phyloP scores from a whole-genome alignment of 2,888 invertebrate genomes.

The Epistrophella euchroma region DNA sequence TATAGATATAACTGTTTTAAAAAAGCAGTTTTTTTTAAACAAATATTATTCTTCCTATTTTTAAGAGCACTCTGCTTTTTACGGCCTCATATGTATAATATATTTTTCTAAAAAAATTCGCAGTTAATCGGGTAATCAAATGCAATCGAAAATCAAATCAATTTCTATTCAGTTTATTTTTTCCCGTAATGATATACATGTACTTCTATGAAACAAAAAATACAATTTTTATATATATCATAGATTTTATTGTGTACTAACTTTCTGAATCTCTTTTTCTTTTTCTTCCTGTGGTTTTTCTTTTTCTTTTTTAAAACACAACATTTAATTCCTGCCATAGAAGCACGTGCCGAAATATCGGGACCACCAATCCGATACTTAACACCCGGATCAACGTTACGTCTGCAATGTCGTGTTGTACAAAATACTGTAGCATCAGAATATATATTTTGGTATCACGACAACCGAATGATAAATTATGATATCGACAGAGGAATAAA shows the following conservation, averaged over 20 bases:
- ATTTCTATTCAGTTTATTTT: too few relatives aligned
- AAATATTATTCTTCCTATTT: too few relatives aligned
- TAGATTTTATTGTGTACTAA: slow-evolving; percentile 37
- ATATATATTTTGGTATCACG: slow-evolving; percentile 95
- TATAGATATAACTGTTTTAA: too few relatives aligned
- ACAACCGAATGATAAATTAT: slow-evolving; percentile 96
- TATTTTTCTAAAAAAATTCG: too few relatives aligned
- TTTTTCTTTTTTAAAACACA: slow-evolving; percentile 6
- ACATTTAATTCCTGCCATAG: slow-evolving; percentile 83
- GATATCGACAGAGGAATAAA: slow-evolving; percentile 93
- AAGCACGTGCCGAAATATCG: slow-evolving; percentile 93
- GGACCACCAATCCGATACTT: slow-evolving; percentile 94
- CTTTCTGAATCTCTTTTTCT: slow-evolving; percentile 55
- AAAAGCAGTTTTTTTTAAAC: too few relatives aligned
- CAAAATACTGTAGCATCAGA: slow-evolving; percentile 94
- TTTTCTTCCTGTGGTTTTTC: slow-evolving; percentile 8
- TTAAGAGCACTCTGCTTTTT: too few relatives aligned
- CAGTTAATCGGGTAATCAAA: too few relatives aligned
- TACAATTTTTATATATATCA: neutral
- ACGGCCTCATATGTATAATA: too few relatives aligned
- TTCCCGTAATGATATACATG: too few relatives aligned
- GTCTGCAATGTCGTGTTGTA: slow-evolving; percentile 91
- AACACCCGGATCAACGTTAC: slow-evolving; percentile 92
- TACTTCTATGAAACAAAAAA: too few relatives aligned
- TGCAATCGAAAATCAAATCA: too few relatives aligned